Percentiles rank a stretch among this genome's conserved stretches.
Evolutionary conservation across 2,888 invertebrate species (phyloP).

Genomic region (Tenthredo amoena): DNA sequence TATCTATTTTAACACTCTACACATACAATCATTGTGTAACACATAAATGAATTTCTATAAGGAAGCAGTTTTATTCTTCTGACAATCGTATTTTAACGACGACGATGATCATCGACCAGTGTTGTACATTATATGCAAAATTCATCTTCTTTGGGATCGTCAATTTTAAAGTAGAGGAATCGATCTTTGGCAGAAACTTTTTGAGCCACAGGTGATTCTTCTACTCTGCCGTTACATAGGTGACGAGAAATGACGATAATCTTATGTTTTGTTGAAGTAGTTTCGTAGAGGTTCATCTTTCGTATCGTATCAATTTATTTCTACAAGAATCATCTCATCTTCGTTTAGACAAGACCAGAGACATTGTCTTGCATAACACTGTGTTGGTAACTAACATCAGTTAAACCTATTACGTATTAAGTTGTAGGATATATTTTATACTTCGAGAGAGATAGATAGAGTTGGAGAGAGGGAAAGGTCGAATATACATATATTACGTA

Average conservation of each 20-base stretch:
- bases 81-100: background rate
- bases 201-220: background rate
- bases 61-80: conserved; percentile 12
- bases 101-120: background rate
- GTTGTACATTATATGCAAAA: background rate
- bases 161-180: background rate
- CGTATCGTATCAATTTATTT: background rate
- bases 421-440: conserved; percentile 11
- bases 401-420: background rate
- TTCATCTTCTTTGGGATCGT: background rate
- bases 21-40: background rate
- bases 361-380: background rate
- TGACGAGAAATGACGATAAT: background rate
- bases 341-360: background rate
- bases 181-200: background rate
- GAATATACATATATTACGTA: background rate
- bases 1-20: conserved; percentile 10
- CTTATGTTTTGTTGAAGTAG: background rate
- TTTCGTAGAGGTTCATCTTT: background rate
- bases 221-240: background rate
- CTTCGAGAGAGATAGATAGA: background rate
- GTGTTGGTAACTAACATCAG: background rate
- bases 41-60: background rate
- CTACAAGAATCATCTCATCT: background rate
- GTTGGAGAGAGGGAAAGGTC: background rate